Percentiles rank a stretch among this genome's conserved stretches.
phyloP scores from a whole-genome alignment of 2,113 vertebrate species.

The Erythrocercus mccallii region DNA sequence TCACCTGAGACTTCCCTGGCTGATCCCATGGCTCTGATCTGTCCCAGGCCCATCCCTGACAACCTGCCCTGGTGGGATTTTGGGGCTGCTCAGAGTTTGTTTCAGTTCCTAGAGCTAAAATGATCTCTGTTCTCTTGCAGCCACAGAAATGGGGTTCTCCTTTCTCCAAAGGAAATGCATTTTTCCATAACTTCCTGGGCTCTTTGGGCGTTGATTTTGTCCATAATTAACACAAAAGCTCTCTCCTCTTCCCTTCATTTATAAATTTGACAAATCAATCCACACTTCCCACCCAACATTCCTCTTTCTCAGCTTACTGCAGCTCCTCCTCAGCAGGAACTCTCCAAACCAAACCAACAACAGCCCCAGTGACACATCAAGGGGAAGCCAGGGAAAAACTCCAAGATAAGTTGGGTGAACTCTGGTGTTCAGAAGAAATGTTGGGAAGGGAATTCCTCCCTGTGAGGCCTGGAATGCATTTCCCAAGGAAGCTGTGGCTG shows the following conservation, averaged over 20 bases:
- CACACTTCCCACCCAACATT: neutral
- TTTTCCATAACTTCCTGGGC: neutral
- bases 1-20: fast-evolving
- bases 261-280: neutral
- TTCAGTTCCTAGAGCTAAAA: neutral
- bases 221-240: fast-evolving
- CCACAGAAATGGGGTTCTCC: neutral
- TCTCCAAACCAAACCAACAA: neutral
- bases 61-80: no score
- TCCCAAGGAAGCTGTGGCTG: neutral
- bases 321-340: neutral
- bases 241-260: neutral
- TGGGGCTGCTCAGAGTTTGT: fast-evolving
- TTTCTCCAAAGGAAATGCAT: fast-evolving
- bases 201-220: fast-evolving
- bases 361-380: neutral
- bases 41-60: neutral
- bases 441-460: neutral
- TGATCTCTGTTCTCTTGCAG: neutral
- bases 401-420: fast-evolving
- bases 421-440: neutral
- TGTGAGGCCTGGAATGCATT: neutral
- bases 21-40: fast-evolving
- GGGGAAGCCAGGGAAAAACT: neutral
- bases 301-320: fast-evolving